Conservation (phyloP, 1,140 invertebrate genomes). For the Drosophila truncata region DNA sequence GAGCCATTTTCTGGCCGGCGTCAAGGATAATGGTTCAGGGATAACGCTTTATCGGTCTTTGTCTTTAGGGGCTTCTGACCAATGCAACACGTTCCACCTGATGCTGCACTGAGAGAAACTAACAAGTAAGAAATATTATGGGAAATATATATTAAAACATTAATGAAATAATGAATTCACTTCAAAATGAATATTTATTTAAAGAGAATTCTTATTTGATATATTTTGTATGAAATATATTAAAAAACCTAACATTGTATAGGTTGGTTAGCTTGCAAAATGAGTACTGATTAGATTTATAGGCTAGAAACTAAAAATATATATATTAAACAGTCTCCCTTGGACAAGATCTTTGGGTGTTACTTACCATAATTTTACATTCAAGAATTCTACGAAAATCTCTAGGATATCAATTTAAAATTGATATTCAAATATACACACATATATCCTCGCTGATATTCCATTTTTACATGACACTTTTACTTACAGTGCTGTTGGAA, state of each 20-base stretch:
- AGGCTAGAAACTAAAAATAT: too few relatives aligned
- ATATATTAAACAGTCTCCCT: too few relatives aligned
- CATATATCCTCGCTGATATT: neutral
- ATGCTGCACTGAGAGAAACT: constrained; percentile 21
- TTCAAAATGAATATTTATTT: neutral
- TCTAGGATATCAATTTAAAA: too few relatives aligned
- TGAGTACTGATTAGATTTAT: too few relatives aligned
- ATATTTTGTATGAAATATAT: neutral
- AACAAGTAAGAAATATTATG: neutral
- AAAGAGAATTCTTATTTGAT: neutral
- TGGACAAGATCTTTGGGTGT: too few relatives aligned
- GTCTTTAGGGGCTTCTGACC: constrained; percentile 58
- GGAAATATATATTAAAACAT: neutral
- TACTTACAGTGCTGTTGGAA: constrained; percentile 7
- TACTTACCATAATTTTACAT: too few relatives aligned
- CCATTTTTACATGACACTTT: neutral
- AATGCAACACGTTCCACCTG: constrained; percentile 67
- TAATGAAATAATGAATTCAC: too few relatives aligned
- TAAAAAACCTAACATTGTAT: neutral
- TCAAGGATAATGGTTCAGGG: constrained; percentile 65
- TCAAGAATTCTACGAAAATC: too few relatives aligned
- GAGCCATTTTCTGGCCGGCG: constrained; percentile 60
- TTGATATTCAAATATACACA: too few relatives aligned
- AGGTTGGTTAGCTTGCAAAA: too few relatives aligned
- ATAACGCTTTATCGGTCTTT: constrained; percentile 61